These are phyloP conservation scores for Dipus sagitta DNA, from an alignment of 2,797 vertebrate genomes.

Conservation along the genomic window DNA sequence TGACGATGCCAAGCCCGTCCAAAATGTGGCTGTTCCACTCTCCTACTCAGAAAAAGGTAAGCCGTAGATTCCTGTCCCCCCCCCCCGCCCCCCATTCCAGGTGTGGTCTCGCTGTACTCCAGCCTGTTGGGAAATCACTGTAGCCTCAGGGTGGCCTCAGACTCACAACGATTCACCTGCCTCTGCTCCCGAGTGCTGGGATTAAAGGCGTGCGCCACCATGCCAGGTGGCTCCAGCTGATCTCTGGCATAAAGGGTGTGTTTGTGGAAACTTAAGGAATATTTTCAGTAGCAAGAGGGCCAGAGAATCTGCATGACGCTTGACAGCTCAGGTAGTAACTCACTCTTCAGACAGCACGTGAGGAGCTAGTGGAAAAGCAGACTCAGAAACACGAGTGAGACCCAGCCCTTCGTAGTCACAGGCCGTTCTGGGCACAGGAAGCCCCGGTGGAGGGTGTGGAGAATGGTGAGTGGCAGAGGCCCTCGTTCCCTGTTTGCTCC, in stretches of 20 bases:
- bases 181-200: no score
- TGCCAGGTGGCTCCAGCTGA: neutral
- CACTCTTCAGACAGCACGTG: neutral
- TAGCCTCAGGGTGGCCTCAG: no score
- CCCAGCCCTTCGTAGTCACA: neutral
- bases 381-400: neutral
- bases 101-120: no score
- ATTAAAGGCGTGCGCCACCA: no score
- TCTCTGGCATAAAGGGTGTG: neutral
- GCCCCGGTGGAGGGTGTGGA: neutral
- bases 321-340: neutral
- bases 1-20: conserved; percentile 81
- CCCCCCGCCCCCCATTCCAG: no score
- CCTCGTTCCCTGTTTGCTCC: neutral
- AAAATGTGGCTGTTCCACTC: conserved; percentile 91
- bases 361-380: neutral
- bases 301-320: neutral
- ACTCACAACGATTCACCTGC: no score
- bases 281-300: neutral
- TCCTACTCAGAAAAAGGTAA: conserved; percentile 91
- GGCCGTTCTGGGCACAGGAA: neutral
- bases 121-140: no score
- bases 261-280: conserved; percentile 17
- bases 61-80: neutral
- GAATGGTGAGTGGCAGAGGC: neutral